Evolutionary conservation across 2,888 invertebrate genomes (phyloP).

Genomic region (Leucophenga maculata): DNA sequence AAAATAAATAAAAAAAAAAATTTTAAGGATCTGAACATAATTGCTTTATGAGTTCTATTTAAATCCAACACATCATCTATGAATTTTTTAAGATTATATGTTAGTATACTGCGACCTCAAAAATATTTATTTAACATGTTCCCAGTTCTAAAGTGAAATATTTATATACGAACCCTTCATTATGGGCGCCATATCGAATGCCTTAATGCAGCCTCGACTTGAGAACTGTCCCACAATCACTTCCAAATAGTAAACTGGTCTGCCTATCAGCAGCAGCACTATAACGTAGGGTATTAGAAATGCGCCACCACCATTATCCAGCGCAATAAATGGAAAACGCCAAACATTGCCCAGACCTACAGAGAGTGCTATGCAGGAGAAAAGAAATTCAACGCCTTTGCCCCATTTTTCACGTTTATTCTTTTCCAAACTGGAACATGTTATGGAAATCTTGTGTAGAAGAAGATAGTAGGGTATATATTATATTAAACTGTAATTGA

Average conservation of each 20-base stretch:
- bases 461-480: neutral
- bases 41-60: too few species aligned
- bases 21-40: too few species aligned
- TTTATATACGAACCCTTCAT: slow-evolving; percentile 76
- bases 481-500: neutral
- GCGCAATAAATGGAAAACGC: slow-evolving; percentile 79
- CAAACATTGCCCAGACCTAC: slow-evolving; percentile 80
- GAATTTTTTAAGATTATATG: too few species aligned
- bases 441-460: slow-evolving; percentile 19
- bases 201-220: slow-evolving; percentile 79
- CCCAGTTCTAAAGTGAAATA: too few species aligned
- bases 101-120: too few species aligned
- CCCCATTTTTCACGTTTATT: slow-evolving; percentile 74
- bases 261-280: slow-evolving; percentile 77
- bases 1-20: too few species aligned
- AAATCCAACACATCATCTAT: too few species aligned
- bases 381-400: slow-evolving; percentile 77
- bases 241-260: slow-evolving; percentile 82
- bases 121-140: too few species aligned
- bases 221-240: slow-evolving; percentile 82
- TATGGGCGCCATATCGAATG: slow-evolving; percentile 78
- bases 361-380: slow-evolving; percentile 76
- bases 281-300: slow-evolving; percentile 80
- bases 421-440: slow-evolving; percentile 41
- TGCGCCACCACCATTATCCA: slow-evolving; percentile 80